Evolutionary conservation across 1,140 invertebrate genomes (phyloP), one percentile per base, ranked within the genome.

Genomic region (Akabosia matsudoensis): DNA sequence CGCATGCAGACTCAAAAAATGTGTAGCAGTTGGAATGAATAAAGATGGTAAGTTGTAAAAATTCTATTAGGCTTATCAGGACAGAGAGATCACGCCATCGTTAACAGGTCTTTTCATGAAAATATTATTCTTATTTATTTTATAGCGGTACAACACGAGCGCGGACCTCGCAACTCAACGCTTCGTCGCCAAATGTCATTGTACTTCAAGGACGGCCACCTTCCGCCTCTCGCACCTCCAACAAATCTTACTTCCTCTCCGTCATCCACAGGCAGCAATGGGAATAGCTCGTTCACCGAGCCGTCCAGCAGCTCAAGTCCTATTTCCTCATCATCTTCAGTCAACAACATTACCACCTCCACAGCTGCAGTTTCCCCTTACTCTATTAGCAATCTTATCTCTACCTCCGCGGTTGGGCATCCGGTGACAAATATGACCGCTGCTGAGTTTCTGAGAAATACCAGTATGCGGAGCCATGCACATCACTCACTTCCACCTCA

Each of bases 81-180:
- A n/a, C n/a, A n/a, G n/a, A n/a, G n/a, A n/a, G n/a, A n/a, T n/a
- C n/a, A n/a, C n/a, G n/a, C n/a, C n/a, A n/a, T n/a, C n/a, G n/a
- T n/a, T n/a, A n/a, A n/a, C 37, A 45, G 18, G 18, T 10, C 7
- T 45, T 10, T 45, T 45, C 7, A 45, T 18, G 18, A 45, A 45
- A 45, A 18, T 10, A 28, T 24, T 28, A 14, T 52, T 52, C 7
- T 52, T 76, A 70, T 76, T 71, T 28, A 24, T 79, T 77, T 86
- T 88, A 73, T 86, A 96, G 97, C 97, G 67, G 97, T 99, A 1
- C 97, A 99, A 86, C 96, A 98, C 83, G 97, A 99, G 86, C 88
- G 97, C 81, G 97, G 97, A 0, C 97, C 97, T n/a, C 86, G 97
- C 71, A 96, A 95, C 82, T 95, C 95, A 0, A 97, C 95, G 1